Percentiles rank a stretch among this genome's conserved stretches.
These are phyloP conservation scores for Nowickia ferox DNA, from an alignment of 2,888 invertebrate genomes.

Conservation along the genomic window DNA sequence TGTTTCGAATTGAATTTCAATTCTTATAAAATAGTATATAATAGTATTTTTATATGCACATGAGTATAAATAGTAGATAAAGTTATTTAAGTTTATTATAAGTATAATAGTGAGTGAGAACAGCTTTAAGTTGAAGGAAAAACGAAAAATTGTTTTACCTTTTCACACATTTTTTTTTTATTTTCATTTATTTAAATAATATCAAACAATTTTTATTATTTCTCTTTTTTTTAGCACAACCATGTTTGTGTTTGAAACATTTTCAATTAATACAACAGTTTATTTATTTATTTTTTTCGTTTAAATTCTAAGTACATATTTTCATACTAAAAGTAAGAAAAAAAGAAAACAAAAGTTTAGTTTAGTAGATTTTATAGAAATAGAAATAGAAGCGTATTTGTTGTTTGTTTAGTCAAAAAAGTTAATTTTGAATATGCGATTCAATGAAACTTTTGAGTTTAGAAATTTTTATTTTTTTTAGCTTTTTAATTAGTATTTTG, in stretches of 20 bases:
- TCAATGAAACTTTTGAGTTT: background rate
- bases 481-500: background rate
- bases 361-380: slow-evolving; percentile 1
- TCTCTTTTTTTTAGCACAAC: slow-evolving; percentile 74
- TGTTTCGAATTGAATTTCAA: background rate
- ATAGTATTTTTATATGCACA: background rate
- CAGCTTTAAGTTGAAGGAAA: slow-evolving; percentile 49
- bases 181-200: slow-evolving; percentile 48
- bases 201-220: slow-evolving; percentile 45
- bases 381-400: slow-evolving; percentile 52
- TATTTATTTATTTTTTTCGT: slow-evolving; percentile 33
- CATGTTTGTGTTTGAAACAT: slow-evolving; percentile 74
- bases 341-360: slow-evolving; percentile 13
- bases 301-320: slow-evolving; percentile 38
- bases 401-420: slow-evolving; percentile 18
- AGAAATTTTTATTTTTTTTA: slow-evolving; percentile 15
- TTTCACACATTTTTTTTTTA: slow-evolving; percentile 5
- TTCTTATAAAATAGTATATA: background rate
- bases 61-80: slow-evolving; percentile 45
- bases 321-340: slow-evolving; percentile 46
- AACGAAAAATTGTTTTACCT: slow-evolving; percentile 63
- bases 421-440: slow-evolving; percentile 10
- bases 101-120: slow-evolving; percentile 40
- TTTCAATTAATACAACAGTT: slow-evolving; percentile 63
- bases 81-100: slow-evolving; percentile 26